Evolutionary conservation across 1,140 invertebrate genomes (phyloP), one percentile per base, ranked within the genome.

Genomic region (Atta colombica): DNA sequence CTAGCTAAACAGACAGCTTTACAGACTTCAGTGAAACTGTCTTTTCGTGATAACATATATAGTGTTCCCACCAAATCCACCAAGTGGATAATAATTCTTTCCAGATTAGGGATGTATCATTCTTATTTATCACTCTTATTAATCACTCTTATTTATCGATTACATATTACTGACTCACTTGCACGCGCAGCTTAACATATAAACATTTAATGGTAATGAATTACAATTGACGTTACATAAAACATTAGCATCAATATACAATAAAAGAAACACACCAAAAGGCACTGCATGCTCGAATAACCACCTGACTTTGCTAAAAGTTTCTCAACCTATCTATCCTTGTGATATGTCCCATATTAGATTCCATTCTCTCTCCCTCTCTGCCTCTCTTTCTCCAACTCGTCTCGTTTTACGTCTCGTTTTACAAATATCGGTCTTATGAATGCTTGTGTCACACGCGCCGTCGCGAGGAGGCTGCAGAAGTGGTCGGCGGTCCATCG

Each of bases 401-500:
- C 12, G 7, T 39, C 21, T 5, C 7, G n/a, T 39, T 81, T 74
- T 21, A 39, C n/a, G 31, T 31, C 31, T 35, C 35, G 16, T 39
- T 81, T 75, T 21, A 39, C n/a, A 8, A 60, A 39, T 80, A 68
- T 80, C 18, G 16, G 14, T 55, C 31, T 55, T 53, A 10, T n/a
- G 39, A 45, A 69, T 65, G 55, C 60, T 21, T 58, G 66, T 63
- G 18, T 58, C 71, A 55, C 63, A 51, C 75, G 61, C 25, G 68
- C 28, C 66, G 18, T 31, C 18, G 53, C 12, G 39, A 61, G 49
- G 89, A 85, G 85, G 88, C 60, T 49, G 78, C 49, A 68, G 66
- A 74, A 72, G 49, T 66, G 68, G 88, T 89, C 77, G 66, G 63
- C 88, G 75, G 87, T 28, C 21, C 31, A 31, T 58, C 55, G 60